Base-by-base conservation (phyloP, 2,797 vertebrate genomes). In the Liparis tanakae region DNA sequence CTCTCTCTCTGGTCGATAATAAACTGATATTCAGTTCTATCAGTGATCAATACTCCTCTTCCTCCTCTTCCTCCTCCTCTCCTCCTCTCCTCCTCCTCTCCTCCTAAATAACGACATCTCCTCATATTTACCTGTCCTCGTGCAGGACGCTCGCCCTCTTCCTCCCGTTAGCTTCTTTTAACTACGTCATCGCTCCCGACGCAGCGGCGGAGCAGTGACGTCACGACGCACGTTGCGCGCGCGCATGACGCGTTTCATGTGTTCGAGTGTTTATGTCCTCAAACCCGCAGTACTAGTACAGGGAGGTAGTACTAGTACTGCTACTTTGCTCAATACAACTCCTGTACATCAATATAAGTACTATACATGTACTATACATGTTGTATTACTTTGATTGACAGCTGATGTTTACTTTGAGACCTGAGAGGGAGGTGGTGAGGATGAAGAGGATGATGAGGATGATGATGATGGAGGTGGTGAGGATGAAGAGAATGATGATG, bases 121-220 rank as follows among this genome's bases (percentile, higher is more conserved):
- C 36, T 59, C 10, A 15, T 79, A 37, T 67, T 81, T 81, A 86
- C 87, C 88, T 90, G 88, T 86, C 75, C 83, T 78, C 82, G 68
- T 80, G 81, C 78, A 80, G 79, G 85, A 81, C 70, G 78, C 53
- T 82, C 72, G 67, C 54, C 57, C 78, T 85, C 78, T 84, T 84
- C 72, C 68, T 84, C 76, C 73, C 70, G 62, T 70, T 80, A 22
- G 13, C 18, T 33, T 66, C 41, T 33, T 54, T 39, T 71, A 7
- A 6, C 7, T 57, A 81, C 86, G 81, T 84, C 77, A 80, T 55
- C 33, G 18, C 20, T 39, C 30, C 17, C 14, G 30, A 63, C 43
- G 55, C 50, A 25, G 39, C 41, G 20, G 10, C 22, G 30, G 4
- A 10, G 22, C 33, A 1, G 10, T 84, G 79, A 84, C 78, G 85